Percentiles rank a stretch among this genome's conserved stretches.
Evolutionary conservation across 2,797 vertebrate genomes (phyloP).

Genomic region (Syndactyla subalaris): DNA sequence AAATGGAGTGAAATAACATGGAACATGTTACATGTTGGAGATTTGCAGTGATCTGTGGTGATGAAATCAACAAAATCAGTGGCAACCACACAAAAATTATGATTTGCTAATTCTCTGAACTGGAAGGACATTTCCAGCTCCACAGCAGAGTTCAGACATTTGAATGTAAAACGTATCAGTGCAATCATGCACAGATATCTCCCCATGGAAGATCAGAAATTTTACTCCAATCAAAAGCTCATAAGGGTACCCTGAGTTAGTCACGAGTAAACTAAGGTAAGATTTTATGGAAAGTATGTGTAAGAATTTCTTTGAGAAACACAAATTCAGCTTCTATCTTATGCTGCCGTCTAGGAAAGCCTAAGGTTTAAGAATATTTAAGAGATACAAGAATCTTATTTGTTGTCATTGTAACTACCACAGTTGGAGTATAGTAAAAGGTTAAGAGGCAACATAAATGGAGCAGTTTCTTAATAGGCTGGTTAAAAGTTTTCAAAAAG

Average conservation of each 20-base stretch:
- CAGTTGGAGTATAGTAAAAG: background rate
- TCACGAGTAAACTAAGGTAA: background rate
- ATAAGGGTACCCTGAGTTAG: background rate
- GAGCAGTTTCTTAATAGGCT: background rate
- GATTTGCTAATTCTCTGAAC: background rate
- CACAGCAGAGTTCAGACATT: background rate
- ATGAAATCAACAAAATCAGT: slow-evolving; percentile 1
- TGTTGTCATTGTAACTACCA: background rate
- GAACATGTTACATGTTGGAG: background rate
- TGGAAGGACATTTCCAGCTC: background rate
- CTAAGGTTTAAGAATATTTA: background rate
- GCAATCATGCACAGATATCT: background rate
- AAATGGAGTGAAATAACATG: background rate
- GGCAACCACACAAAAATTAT: background rate
- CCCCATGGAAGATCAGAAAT: background rate
- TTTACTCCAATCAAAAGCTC: background rate
- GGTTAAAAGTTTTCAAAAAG: background rate
- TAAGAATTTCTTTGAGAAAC: background rate
- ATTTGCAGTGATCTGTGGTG: background rate
- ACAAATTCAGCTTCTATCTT: background rate
- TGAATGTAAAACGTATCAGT: background rate
- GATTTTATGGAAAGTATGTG: background rate
- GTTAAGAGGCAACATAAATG: background rate
- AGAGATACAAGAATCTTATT: background rate
- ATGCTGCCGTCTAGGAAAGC: background rate